Base-by-base conservation (phyloP, 2,888 invertebrate genomes). In the Phasia obesa region DNA sequence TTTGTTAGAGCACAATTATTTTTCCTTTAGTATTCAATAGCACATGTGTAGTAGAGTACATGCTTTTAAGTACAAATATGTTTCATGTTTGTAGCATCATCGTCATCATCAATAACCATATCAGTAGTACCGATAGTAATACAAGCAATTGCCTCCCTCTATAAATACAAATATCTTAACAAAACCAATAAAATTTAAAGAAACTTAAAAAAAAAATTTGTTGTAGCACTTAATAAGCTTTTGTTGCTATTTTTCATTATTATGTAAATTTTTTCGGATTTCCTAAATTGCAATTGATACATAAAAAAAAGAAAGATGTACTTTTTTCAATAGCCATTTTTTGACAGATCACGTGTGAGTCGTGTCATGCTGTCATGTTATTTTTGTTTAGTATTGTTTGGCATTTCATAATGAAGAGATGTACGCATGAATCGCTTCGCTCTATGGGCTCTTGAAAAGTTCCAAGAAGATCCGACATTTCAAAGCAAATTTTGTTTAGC, bases 111-210 rank as follows among this genome's bases (percentile, higher is more conserved):
- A 71, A 51, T 53, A 44, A 64, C 51, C 31, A 9, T 62, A 62
- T 60, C 42, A 38, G 62, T 60, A 19, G 17, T 47, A 38, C 35
- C 9, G 42, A 27, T 27, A 64, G 23, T n/a, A 42, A 27, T 7
- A 74, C 21, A 4, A 17, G 42, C 35, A 38, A 62, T 59, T 60
- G 60, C 51, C 31, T 42, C 42, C 51, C 31, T 42, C 42, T 47
- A 51, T 49, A 64, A 78, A 78, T 17, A 53, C 25, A 38, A 71
- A 78, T 64, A 35, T 44, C 27, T 71, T 78, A 49, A 27, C 55
- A 55, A 57, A 44, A 71, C 35, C 1, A 19, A 57, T 70, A 71
- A 35, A 31, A 60, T 60, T 42, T 67, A n/a, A 76, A 69, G 25
- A 2, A 55, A 27, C 19, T 69, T 44, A n/a, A n/a, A n/a, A 19